Percentiles rank a stretch among this genome's conserved stretches.
These are phyloP conservation scores for Ephestia elutella DNA, from an alignment of 1,140 invertebrate genomes.

Conservation along the genomic window DNA sequence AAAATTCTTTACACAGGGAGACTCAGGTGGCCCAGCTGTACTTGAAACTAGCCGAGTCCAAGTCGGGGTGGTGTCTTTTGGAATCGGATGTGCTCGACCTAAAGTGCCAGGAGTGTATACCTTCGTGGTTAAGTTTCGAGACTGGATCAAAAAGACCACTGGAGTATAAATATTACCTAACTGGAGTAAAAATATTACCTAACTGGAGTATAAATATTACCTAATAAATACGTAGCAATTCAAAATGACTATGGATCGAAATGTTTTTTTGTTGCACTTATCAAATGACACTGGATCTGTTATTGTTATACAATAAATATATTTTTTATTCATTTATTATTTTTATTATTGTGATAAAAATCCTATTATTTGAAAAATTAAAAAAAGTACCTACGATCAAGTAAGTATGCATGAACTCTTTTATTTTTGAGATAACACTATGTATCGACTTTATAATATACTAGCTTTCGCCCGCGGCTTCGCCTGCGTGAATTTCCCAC, in stretches of 20 bases:
- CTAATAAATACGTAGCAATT: no score
- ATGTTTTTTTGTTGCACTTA: slow-evolving; percentile 1
- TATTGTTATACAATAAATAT: background rate
- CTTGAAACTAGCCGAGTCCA: slow-evolving; percentile 34
- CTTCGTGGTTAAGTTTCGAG: slow-evolving; percentile 24
- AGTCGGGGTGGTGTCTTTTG: slow-evolving; percentile 76
- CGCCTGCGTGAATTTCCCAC: no score
- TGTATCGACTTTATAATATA: no score
- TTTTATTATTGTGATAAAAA: background rate
- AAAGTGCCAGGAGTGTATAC: slow-evolving; percentile 77
- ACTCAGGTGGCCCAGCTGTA: slow-evolving; percentile 71
- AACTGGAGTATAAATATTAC: no score
- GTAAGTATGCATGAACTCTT: no score
- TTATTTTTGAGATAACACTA: no score
- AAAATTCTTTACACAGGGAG: slow-evolving; percentile 40
- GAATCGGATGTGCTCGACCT: slow-evolving; percentile 74
- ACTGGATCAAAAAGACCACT: slow-evolving; percentile 6
- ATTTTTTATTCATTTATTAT: background rate
- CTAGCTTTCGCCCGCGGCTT: no score
- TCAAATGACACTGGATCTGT: background rate
- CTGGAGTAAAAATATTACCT: no score
- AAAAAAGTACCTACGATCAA: no score
- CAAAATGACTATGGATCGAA: no score
- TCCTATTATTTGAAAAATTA: background rate
- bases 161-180: background rate